These are phyloP conservation scores for Caenorhabditis briggsae DNA, from an alignment of 1,140 invertebrate species.

Conservation along the genomic window DNA sequence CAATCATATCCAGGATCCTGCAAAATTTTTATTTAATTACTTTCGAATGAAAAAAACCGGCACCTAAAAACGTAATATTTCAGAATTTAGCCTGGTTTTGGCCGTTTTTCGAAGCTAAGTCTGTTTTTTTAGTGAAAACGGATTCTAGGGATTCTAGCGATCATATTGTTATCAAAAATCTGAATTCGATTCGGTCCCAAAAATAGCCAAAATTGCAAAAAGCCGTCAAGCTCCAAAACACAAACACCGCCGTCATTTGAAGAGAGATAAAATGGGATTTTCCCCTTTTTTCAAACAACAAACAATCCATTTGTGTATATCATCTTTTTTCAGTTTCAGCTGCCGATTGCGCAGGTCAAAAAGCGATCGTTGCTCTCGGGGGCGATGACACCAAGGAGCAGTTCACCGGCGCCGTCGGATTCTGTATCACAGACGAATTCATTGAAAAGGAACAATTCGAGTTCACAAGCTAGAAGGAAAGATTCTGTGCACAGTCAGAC, in stretches of 20 bases:
- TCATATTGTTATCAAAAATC: too few species aligned
- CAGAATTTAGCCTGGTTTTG: too few species aligned
- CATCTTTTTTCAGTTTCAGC: background rate
- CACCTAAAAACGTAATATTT: background rate
- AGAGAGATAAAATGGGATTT: slow-evolving; percentile 18
- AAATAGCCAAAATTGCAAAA: slow-evolving; percentile 13
- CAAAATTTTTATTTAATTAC: too few species aligned
- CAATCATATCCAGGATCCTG: too few species aligned
- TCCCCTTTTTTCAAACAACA: slow-evolving; percentile 39
- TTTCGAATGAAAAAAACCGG: too few species aligned
- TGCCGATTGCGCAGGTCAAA: slow-evolving; percentile 36
- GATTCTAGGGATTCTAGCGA: too few species aligned
- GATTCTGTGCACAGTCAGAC: slow-evolving; percentile 68
- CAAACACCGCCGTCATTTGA: background rate
- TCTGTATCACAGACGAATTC: slow-evolving; percentile 75
- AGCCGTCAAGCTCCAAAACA: slow-evolving; percentile 5
- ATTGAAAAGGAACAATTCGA: slow-evolving; percentile 72
- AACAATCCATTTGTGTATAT: background rate
- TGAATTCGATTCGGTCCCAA: too few species aligned
- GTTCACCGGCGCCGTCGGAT: slow-evolving; percentile 71
- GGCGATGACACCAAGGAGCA: slow-evolving; percentile 37
- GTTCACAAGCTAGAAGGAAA: slow-evolving; percentile 62
- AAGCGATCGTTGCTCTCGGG: slow-evolving; percentile 59
- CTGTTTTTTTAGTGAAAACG: too few species aligned
- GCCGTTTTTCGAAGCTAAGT: too few species aligned